phyloP scores from a whole-genome alignment of 2,888 invertebrate genomes.

The Cecidostiba fungosa region DNA sequence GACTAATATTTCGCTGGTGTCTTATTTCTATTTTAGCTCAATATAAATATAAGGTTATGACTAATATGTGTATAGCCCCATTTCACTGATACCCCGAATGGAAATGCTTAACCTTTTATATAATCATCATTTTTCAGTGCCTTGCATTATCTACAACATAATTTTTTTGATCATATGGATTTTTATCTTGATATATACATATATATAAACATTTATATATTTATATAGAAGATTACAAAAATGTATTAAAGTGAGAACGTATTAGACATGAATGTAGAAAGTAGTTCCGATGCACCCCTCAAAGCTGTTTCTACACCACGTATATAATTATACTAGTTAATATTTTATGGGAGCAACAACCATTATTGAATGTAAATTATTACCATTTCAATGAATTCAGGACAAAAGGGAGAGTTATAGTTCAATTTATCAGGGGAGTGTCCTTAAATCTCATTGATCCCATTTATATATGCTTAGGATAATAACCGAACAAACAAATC shows the following conservation, averaged over 20 bases:
- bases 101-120: conserved; percentile 38
- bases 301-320: conserved; percentile 77
- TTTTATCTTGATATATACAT: conserved; percentile 13
- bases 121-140: conserved; percentile 42
- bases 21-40: not conserved
- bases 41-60: conserved; percentile 12
- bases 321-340: conserved; percentile 65
- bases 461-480: not conserved
- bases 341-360: conserved; percentile 83
- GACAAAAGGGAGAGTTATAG: not conserved
- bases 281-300: conserved; percentile 75
- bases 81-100: conserved; percentile 12
- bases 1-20: not conserved
- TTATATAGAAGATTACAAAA: conserved; percentile 18
- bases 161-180: conserved; percentile 65
- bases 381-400: not conserved
- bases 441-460: not conserved
- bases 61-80: conserved; percentile 1
- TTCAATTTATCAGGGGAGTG: not conserved
- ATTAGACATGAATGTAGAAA: conserved; percentile 70
- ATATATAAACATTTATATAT: conserved; percentile 42
- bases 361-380: conserved; percentile 30
- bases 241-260: conserved; percentile 63
- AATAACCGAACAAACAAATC: not conserved
- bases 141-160: conserved; percentile 65